Conservation (phyloP, 2,113 vertebrate genomes). For the Callaeas wilsoni region DNA sequence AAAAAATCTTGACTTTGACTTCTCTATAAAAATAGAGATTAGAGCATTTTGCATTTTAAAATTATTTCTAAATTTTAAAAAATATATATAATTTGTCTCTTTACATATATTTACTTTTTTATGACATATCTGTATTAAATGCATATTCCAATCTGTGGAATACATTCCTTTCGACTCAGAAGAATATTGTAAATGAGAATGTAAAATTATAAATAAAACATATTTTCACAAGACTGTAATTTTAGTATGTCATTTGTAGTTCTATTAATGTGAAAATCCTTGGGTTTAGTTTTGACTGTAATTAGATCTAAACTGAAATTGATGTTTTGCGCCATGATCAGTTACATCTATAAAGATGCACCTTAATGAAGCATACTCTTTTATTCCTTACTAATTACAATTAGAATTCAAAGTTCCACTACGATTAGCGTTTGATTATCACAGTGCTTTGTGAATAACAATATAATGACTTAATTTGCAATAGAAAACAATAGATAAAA, state of each 20-base stretch:
- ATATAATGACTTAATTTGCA: neutral
- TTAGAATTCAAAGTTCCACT: neutral
- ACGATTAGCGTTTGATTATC: conserved; percentile 4
- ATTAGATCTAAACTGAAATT: neutral
- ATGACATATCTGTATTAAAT: neutral
- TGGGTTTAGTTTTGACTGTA: neutral
- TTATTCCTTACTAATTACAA: neutral
- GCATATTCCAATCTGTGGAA: neutral
- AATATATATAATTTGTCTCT: neutral
- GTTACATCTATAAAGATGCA: neutral
- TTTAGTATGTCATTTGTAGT: neutral
- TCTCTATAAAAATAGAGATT: neutral
- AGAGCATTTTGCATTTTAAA: neutral
- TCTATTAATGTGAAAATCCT: neutral
- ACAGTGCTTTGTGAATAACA: neutral
- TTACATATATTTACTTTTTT: neutral
- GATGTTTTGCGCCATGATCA: neutral
- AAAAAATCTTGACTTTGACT: neutral
- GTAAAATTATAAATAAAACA: neutral
- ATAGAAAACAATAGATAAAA: neutral
- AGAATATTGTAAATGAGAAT: neutral
- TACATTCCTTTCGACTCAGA: neutral
- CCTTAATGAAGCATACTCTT: neutral
- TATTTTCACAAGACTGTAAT: neutral
- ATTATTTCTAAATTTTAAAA: neutral